A percentile compares a stretch with the other conserved stretches of the same genome.
Evolutionary conservation across 2,113 vertebrate genomes (phyloP).

Genomic region (Acrocephalus arundinaceus): DNA sequence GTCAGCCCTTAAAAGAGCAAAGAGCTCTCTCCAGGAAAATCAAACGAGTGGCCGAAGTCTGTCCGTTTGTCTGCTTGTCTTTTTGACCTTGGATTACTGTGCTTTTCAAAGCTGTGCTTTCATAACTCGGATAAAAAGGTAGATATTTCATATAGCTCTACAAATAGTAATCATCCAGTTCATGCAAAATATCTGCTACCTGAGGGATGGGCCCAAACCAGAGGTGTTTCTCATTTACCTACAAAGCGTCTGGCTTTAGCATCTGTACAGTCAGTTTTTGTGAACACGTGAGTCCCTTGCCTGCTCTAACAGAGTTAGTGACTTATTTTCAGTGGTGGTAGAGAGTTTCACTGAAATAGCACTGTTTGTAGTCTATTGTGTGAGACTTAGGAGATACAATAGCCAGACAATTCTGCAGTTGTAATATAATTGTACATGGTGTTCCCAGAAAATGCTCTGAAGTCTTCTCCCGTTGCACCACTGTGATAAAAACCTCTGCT

Average conservation of each 20-base stretch:
- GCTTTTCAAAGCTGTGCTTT: constrained; percentile 5
- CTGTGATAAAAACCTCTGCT: not conserved
- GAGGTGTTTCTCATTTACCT: not conserved
- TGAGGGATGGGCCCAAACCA: not conserved
- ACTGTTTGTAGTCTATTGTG: not conserved
- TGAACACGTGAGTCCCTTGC: not conserved
- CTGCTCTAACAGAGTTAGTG: not conserved
- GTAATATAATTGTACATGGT: not conserved
- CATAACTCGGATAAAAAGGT: not conserved
- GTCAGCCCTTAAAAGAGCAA: not conserved
- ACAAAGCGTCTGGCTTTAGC: not conserved
- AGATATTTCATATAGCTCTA: not conserved
- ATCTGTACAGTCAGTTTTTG: not conserved
- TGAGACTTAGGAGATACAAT: not conserved
- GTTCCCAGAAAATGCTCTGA: not conserved
- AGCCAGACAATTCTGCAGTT: not conserved
- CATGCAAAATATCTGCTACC: not conserved
- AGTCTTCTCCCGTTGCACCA: not conserved
- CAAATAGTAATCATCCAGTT: not conserved
- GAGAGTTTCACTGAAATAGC: constrained; percentile 3
- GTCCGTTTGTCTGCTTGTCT: not conserved
- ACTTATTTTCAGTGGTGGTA: not conserved
- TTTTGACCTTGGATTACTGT: not conserved
- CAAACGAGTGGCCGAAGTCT: not conserved
- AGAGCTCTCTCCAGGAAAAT: not conserved